Percentiles rank a stretch among this genome's conserved stretches.
Evolutionary conservation across 2,888 invertebrate genomes (phyloP).

Genomic region (Dasypogon diadema): DNA sequence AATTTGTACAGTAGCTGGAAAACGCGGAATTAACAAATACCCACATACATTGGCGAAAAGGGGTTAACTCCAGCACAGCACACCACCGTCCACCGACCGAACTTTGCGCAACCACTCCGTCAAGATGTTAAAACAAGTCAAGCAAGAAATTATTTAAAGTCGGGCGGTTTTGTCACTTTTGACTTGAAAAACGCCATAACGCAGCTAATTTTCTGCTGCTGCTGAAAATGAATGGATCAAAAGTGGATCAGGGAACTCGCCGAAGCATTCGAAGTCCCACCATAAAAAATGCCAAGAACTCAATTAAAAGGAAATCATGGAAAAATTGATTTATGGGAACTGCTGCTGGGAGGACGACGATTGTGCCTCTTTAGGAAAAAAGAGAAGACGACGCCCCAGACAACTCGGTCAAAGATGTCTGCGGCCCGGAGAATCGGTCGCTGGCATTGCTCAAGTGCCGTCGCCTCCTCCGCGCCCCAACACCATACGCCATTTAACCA

Average conservation of each 20-base stretch:
- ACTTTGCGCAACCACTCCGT: conserved; percentile 54
- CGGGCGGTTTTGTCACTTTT: neutral
- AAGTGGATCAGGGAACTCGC: conserved; percentile 30
- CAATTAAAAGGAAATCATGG: conserved; percentile 54
- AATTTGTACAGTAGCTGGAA: too few species aligned
- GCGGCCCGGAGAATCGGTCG: neutral
- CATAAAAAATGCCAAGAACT: conserved; percentile 48
- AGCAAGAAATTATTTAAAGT: conserved; percentile 54
- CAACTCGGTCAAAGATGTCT: conserved; percentile 38
- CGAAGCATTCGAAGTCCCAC: neutral
- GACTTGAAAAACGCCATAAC: neutral
- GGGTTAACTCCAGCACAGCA: neutral
- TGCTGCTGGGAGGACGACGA: conserved; percentile 17
- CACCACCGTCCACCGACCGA: neutral
- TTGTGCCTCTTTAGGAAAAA: neutral
- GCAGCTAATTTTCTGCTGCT: neutral
- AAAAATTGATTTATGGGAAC: conserved; percentile 53
- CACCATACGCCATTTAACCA: neutral
- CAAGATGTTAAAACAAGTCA: conserved; percentile 53
- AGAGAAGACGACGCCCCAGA: conserved; percentile 51
- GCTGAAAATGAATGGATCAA: conserved; percentile 7
- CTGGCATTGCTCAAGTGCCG: neutral
- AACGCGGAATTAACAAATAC: too few species aligned
- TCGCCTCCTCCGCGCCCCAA: neutral
- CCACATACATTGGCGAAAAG: neutral